Evolutionary conservation across 1,140 invertebrate genomes (phyloP), one percentile per base, ranked within the genome.

Genomic region (Condylostylus longicornis): DNA sequence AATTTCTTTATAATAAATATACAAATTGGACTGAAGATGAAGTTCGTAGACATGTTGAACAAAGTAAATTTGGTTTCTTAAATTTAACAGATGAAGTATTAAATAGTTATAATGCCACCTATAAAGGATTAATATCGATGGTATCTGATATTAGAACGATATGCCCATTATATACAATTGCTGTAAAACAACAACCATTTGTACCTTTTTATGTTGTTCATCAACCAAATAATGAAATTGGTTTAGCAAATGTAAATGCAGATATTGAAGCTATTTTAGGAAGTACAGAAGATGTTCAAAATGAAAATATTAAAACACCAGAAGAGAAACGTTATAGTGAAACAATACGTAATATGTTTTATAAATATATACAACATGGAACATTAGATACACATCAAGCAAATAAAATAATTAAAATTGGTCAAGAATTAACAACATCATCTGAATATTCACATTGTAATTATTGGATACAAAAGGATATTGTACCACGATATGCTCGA

Each of bases 271-370:
- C 81, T 1, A 86, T 88, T 43, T 63, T 87, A 4, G 82, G 82
- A 1, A 69, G 75, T 12, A 82, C 82, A 40, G 71, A 76, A 33
- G 69, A 76, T 0, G n/a, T n/a, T n/a, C n/a, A n/a, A n/a, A n/a
- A n/a, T n/a, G n/a, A n/a, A n/a, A n/a, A n/a, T n/a, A n/a, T n/a
- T n/a, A 71, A 70, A 36, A 75, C 71, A 13, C 71, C 74, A 0
- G 76, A 77, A 44, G 76, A 83, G 47, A 69, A 74, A 32, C 64
- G 76, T 17, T 85, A 78, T 42, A 70, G 82, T 22, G 71, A 74
- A 2, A 77, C 81, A 3, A 82, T 87, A 64, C 81, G 85, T 49
- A 72, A 79, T 35, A 53, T 85, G 1, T 88, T 88, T 53, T 85
- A 84, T 49, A 72, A 78, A 42, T 87, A 74, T 44, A 80, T 85